Evolutionary conservation across 1,140 invertebrate species (phyloP).

Genomic region (Drosophila cardini): DNA sequence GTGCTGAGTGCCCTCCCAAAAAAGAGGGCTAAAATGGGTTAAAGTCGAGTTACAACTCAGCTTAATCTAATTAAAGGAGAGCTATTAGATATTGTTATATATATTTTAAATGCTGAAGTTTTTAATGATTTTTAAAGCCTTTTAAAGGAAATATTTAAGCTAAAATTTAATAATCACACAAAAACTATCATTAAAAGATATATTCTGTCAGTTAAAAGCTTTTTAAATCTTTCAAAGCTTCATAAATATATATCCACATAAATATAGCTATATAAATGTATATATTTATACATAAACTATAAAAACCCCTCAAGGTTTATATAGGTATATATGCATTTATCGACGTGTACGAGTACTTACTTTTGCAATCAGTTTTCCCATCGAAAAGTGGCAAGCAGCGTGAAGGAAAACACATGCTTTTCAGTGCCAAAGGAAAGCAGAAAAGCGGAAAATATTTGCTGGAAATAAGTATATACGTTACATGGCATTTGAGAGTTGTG

Average conservation of each 20-base stretch:
- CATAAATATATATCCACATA: no score
- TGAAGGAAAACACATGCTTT: not conserved
- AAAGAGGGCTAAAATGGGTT: conserved; percentile 31
- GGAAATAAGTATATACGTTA: conserved; percentile 9
- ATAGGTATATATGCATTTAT: not conserved
- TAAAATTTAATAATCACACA: no score
- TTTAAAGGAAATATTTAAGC: no score
- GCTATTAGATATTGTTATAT: not conserved
- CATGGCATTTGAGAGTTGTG: conserved; percentile 12
- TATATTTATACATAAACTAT: no score
- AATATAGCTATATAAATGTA: no score
- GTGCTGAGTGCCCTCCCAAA: conserved; percentile 12
- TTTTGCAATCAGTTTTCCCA: conserved; percentile 1
- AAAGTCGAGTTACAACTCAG: conserved; percentile 21
- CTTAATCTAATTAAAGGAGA: conserved; percentile 25
- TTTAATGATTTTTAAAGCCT: no score
- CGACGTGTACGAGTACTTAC: conserved; percentile 8
- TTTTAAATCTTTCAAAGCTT: not conserved
- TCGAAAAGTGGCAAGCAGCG: not conserved
- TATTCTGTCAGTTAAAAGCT: conserved; percentile 1
- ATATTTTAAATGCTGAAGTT: not conserved
- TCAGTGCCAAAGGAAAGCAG: not conserved
- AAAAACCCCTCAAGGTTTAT: not conserved
- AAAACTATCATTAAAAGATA: no score
- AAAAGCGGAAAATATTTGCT: conserved; percentile 8